Evolutionary conservation across 1,140 invertebrate genomes (phyloP).

Genomic region (Octopus sinensis): DNA sequence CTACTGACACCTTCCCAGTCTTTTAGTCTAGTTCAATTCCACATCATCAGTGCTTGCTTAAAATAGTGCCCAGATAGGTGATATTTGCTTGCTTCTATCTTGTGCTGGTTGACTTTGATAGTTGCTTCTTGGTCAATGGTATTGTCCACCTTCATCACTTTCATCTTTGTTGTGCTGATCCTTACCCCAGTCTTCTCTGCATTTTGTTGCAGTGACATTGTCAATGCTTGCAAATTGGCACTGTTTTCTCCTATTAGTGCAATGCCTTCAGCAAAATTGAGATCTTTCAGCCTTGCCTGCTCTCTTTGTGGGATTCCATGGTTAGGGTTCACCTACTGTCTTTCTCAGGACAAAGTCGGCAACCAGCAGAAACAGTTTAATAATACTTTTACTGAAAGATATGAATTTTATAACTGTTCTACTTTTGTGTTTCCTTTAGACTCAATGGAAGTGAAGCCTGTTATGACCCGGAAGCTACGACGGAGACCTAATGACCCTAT

Average conservation of each 20-base stretch:
- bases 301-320: background rate
- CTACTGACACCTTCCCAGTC: too few species aligned
- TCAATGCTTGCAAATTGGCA: too few species aligned
- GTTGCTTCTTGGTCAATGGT: background rate
- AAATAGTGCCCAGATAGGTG: background rate
- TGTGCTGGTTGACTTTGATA: background rate
- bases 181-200: too few species aligned
- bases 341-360: background rate
- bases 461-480: conserved; percentile 79
- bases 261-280: too few species aligned
- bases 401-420: background rate
- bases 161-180: too few species aligned
- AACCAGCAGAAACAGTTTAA: too few species aligned
- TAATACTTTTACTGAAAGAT: too few species aligned
- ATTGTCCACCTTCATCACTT: too few species aligned
- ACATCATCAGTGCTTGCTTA: background rate
- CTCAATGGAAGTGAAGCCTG: conserved; percentile 61
- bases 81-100: background rate
- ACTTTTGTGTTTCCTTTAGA: conserved; percentile 30
- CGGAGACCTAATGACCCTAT: conserved; percentile 89
- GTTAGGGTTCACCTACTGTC: background rate
- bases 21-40: too few species aligned
- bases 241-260: too few species aligned
- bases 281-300: too few species aligned
- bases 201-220: too few species aligned